Conservation (phyloP, 1,140 invertebrate genomes). For the Drosophila fuyamai region DNA sequence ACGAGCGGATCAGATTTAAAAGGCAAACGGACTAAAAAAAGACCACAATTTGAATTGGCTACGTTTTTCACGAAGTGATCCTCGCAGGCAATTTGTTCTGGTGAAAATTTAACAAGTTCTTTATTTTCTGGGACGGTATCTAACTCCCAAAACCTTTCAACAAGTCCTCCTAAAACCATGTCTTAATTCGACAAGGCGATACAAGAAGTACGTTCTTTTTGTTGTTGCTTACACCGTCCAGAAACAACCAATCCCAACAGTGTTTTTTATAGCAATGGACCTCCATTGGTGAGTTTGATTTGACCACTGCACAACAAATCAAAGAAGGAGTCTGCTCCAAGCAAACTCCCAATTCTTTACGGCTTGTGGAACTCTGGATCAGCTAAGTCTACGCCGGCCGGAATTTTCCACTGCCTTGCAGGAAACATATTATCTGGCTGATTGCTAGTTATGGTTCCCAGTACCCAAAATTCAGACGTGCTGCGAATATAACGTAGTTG, state of each 20-base stretch:
- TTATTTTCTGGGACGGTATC: neutral
- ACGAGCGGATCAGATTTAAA: conserved; percentile 4
- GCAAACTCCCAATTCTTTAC: neutral
- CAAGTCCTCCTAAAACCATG: neutral
- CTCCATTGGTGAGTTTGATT: neutral
- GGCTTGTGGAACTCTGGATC: neutral
- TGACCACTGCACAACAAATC: neutral
- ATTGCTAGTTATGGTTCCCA: neutral
- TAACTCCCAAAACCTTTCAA: neutral
- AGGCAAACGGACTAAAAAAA: neutral
- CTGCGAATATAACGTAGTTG: neutral
- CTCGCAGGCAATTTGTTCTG: neutral
- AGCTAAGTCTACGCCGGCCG: neutral
- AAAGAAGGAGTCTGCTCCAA: neutral
- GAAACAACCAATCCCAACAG: neutral
- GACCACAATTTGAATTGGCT: neutral
- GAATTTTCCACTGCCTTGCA: neutral
- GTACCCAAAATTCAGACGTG: neutral
- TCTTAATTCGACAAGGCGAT: neutral
- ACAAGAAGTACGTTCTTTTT: neutral
- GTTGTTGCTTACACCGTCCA: conserved; percentile 1
- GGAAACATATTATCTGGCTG: neutral
- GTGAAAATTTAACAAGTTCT: neutral
- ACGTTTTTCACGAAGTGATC: neutral
- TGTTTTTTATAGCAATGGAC: neutral